These are phyloP conservation scores for Tympanuchus pallidicinctus DNA, from an alignment of 2,113 vertebrate genomes.

Conservation along the genomic window DNA sequence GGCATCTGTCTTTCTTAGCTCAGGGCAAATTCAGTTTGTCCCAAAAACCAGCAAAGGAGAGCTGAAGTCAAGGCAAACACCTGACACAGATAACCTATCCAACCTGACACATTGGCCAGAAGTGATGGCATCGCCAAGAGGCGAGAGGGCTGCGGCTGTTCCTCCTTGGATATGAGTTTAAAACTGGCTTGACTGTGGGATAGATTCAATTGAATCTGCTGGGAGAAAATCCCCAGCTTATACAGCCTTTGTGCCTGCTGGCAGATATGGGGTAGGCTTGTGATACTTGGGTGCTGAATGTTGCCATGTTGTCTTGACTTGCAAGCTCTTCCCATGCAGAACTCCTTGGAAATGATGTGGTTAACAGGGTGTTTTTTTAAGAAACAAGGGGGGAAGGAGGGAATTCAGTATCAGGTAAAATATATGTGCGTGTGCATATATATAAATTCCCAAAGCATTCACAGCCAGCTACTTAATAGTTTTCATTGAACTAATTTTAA, in stretches of 20 bases:
- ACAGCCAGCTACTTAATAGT: slow-evolving; percentile 76
- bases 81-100: background rate
- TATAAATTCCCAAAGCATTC: slow-evolving; percentile 74
- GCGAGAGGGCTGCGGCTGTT: background rate
- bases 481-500: slow-evolving; percentile 83
- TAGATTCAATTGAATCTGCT: background rate
- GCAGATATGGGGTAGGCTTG: background rate
- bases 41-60: background rate
- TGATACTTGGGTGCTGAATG: background rate
- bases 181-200: background rate
- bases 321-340: background rate
- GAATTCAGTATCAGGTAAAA: slow-evolving; percentile 67
- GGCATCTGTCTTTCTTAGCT: background rate
- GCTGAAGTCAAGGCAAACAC: background rate
- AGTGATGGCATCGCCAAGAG: slow-evolving; percentile 7
- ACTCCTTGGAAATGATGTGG: slow-evolving; percentile 42
- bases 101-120: background rate
- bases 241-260: background rate
- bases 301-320: background rate
- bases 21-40: background rate
- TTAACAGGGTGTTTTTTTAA: slow-evolving; percentile 73
- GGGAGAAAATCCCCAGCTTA: background rate
- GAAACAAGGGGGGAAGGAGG: background rate
- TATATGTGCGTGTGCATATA: slow-evolving; percentile 7
- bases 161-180: background rate